Percentiles rank a stretch among this genome's conserved stretches.
Evolutionary conservation across 2,797 vertebrate genomes (phyloP).

Genomic region (Hoplostethus atlanticus): DNA sequence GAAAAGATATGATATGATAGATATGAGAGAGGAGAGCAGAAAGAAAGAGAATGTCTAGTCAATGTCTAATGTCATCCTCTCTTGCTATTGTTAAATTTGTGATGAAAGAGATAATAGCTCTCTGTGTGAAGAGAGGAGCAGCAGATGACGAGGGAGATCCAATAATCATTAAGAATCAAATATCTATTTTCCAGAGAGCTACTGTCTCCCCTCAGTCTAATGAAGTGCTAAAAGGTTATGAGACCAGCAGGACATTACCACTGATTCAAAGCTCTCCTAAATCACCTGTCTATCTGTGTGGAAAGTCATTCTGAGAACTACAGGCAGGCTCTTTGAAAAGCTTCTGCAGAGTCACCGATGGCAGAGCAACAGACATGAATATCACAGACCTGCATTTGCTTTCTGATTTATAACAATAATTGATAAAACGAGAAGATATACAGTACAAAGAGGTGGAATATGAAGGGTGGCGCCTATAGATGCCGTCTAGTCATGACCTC

Average conservation of each 20-base stretch:
- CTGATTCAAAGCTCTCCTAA: constrained; percentile 12
- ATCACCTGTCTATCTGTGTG: constrained; percentile 25
- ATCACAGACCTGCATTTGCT: constrained; percentile 19
- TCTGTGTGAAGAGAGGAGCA: not conserved
- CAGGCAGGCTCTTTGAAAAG: not conserved
- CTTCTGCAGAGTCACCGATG: constrained; percentile 27
- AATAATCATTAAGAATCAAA: constrained; percentile 32
- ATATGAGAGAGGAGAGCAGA: not conserved
- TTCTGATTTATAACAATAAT: constrained; percentile 27
- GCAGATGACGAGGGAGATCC: constrained; percentile 1
- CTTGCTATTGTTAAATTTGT: not conserved
- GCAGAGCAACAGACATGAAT: not conserved
- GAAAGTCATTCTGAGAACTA: constrained; percentile 20
- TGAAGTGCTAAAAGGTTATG: constrained; percentile 1
- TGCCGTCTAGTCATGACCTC: constrained; percentile 39
- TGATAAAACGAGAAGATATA: not conserved
- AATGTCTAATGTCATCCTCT: no score
- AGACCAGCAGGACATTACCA: constrained; percentile 2
- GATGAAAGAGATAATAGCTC: constrained; percentile 7
- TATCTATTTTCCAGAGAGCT: constrained; percentile 18
- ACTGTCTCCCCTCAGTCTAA: constrained; percentile 17
- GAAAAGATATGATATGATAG: no score
- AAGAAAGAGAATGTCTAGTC: not conserved
- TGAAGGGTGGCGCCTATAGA: constrained; percentile 20
- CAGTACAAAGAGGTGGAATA: constrained; percentile 17